phyloP scores from a whole-genome alignment of 2,888 invertebrate species.

The Hypercompe scribonia region DNA sequence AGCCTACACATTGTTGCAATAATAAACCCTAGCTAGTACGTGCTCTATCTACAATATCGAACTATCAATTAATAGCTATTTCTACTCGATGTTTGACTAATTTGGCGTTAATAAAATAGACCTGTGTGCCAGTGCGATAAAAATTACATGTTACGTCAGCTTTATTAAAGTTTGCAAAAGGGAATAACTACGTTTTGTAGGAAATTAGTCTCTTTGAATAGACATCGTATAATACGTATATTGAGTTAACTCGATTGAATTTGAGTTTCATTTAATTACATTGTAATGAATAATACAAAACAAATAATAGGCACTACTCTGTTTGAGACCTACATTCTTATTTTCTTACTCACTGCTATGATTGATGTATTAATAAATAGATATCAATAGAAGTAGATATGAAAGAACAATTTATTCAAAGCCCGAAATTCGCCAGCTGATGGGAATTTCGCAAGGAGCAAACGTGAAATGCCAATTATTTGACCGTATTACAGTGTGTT shows the following conservation, averaged over 20 bases:
- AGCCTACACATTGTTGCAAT: conserved; percentile 47
- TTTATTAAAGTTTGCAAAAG: conserved; percentile 32
- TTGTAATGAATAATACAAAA: too few species aligned
- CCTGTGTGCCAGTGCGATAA: conserved; percentile 34
- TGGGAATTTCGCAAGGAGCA: conserved; percentile 60
- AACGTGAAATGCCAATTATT: conserved; percentile 65
- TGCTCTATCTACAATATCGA: conserved; percentile 63
- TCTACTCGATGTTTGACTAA: conserved; percentile 45
- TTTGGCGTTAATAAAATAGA: conserved; percentile 37
- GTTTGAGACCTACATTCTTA: conserved; percentile 17
- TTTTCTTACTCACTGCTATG: conserved; percentile 18
- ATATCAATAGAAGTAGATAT: conserved; percentile 20
- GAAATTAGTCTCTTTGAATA: conserved; percentile 9
- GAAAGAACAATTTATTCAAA: conserved; percentile 65
- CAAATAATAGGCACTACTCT: too few species aligned
- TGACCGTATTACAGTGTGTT: conserved; percentile 56
- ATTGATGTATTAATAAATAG: conserved; percentile 24
- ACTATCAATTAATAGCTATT: conserved; percentile 50
- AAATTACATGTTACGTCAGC: conserved; percentile 29
- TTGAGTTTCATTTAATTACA: too few species aligned
- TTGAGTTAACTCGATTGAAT: not conserved
- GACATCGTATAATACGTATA: not conserved
- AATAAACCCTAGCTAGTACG: conserved; percentile 58
- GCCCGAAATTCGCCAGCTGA: conserved; percentile 51
- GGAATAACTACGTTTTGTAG: conserved; percentile 38